These are phyloP conservation scores for Helicoverpa armigera DNA, from an alignment of 1,140 invertebrate genomes.

Conservation along the genomic window DNA sequence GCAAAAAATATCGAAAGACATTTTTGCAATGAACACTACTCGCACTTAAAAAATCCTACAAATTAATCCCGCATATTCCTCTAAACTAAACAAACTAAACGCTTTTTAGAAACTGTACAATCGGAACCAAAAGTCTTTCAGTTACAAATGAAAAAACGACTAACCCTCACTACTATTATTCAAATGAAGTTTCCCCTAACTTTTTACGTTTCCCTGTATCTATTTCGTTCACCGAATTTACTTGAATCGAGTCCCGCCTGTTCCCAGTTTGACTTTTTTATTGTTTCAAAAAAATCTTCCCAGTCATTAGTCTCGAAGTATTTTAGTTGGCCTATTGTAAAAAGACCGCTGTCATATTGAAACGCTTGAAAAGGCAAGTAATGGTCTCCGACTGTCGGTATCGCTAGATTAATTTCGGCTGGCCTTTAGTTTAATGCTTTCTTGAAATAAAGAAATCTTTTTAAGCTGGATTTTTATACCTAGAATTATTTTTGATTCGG, in stretches of 20 bases:
- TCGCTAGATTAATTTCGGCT: background rate
- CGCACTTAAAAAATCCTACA: too few species aligned
- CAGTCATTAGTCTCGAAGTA: constrained; percentile 22
- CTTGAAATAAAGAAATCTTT: too few species aligned
- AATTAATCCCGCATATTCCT: too few species aligned
- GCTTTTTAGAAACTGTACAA: background rate
- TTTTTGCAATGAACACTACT: too few species aligned
- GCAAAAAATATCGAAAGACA: too few species aligned
- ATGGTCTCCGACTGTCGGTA: background rate
- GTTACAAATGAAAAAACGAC: background rate
- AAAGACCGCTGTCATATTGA: constrained; percentile 12
- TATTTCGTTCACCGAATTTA: background rate
- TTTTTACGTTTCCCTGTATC: background rate
- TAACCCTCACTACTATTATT: background rate
- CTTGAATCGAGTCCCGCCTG: constrained; percentile 14
- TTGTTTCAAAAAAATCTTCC: constrained; percentile 3
- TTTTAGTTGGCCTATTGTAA: constrained; percentile 24
- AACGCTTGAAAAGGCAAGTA: background rate
- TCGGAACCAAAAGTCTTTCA: background rate
- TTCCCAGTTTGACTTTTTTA: constrained; percentile 6
- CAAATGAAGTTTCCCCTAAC: background rate
- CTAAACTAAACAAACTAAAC: background rate
- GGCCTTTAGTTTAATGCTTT: too few species aligned
- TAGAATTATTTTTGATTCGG: too few species aligned
- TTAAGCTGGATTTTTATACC: too few species aligned